Percentiles rank a stretch among this genome's conserved stretches.
Conservation (phyloP, 1,140 invertebrate genomes). For the Archegozetes longisetosus region DNA sequence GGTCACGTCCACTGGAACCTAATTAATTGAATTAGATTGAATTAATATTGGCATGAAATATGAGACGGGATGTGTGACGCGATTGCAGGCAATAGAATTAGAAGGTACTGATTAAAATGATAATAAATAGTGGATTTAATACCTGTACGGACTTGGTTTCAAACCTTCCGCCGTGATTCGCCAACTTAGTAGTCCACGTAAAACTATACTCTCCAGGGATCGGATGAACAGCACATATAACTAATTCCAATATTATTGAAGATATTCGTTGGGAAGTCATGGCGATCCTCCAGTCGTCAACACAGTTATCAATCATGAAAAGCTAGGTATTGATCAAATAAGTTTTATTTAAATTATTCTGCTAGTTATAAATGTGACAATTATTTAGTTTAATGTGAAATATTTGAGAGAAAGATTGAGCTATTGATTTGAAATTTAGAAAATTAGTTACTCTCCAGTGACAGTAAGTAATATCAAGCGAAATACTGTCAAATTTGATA, state of each 20-base stretch:
- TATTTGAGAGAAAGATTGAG: no score
- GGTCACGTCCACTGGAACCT: conserved; percentile 85
- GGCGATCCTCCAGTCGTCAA: conserved; percentile 98
- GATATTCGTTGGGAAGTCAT: conserved; percentile 92
- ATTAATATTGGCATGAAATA: background rate
- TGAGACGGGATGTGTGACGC: background rate
- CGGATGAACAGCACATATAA: conserved; percentile 91
- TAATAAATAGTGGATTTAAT: background rate
- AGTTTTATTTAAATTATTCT: background rate
- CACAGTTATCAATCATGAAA: conserved; percentile 99
- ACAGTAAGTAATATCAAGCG: no score
- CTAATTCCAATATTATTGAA: conserved; percentile 79
- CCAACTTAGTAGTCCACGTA: conserved; percentile 85
- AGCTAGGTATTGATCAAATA: conserved; percentile 41
- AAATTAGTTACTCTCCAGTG: no score
- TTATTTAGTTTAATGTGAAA: background rate
- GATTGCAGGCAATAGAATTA: background rate
- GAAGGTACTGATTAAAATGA: background rate
- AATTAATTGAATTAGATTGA: conserved; percentile 34
- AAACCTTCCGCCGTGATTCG: conserved; percentile 60
- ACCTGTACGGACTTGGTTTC: conserved; percentile 39
- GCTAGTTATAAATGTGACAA: background rate
- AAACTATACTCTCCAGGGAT: conserved; percentile 92
- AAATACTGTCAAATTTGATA: no score
- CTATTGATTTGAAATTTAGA: no score